phyloP scores from a whole-genome alignment of 2,113 vertebrate species.

The Periophthalmodon schlosseri region DNA sequence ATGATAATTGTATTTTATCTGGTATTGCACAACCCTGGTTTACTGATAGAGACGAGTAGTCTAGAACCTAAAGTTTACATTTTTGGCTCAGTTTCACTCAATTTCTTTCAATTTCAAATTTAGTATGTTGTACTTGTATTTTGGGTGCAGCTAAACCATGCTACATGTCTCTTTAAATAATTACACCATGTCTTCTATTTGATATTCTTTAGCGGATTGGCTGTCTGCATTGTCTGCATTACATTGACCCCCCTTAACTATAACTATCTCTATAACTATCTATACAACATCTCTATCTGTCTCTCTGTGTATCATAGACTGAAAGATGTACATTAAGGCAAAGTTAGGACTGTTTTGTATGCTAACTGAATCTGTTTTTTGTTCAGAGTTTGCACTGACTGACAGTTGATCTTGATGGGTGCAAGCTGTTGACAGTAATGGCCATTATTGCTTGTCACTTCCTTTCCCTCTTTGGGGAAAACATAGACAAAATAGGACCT shows the following conservation, averaged over 20 bases:
- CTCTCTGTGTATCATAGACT: not conserved
- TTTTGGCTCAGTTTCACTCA: not conserved
- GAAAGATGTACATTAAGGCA: not conserved
- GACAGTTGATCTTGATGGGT: constrained; percentile 31
- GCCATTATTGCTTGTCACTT: constrained; percentile 9
- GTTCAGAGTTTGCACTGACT: constrained; percentile 44
- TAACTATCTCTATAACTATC: not conserved
- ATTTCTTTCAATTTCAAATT: too few species aligned
- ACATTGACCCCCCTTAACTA: not conserved
- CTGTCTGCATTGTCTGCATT: not conserved
- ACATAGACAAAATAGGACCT: not conserved
- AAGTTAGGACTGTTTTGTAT: constrained; percentile 2
- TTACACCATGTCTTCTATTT: too few species aligned
- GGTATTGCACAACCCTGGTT: not conserved
- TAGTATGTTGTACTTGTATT: too few species aligned
- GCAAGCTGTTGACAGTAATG: constrained; percentile 16
- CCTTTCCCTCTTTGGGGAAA: constrained; percentile 6
- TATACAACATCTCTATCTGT: not conserved
- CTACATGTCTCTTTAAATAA: too few species aligned
- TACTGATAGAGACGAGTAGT: not conserved
- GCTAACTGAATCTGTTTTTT: constrained; percentile 12
- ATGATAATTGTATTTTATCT: not conserved
- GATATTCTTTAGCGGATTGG: not conserved
- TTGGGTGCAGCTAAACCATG: too few species aligned
- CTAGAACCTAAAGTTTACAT: not conserved